These are phyloP conservation scores for Trilocha varians DNA, from an alignment of 2,888 invertebrate genomes.

Conservation along the genomic window DNA sequence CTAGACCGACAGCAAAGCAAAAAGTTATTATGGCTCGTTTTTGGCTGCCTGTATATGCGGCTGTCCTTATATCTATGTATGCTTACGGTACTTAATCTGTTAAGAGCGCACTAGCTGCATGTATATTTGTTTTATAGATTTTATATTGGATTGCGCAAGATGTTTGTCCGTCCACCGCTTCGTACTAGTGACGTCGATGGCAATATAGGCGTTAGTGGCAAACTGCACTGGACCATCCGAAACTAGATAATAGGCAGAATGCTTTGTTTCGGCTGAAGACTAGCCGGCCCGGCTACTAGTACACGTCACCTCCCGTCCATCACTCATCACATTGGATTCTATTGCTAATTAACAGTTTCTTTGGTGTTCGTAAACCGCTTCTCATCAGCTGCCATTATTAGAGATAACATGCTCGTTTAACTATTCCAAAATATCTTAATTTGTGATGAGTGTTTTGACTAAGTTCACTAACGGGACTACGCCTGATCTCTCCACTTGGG, in stretches of 20 bases:
- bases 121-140: conserved; percentile 17
- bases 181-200: background rate
- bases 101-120: conserved; percentile 57
- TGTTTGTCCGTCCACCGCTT: background rate
- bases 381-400: conserved; percentile 36
- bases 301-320: conserved; percentile 16
- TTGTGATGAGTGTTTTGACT: conserved; percentile 35
- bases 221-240: background rate
- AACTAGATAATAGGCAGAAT: background rate
- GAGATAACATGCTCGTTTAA: conserved; percentile 28
- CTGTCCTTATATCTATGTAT: conserved; percentile 71
- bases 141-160: background rate
- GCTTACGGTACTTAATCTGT: conserved; percentile 60
- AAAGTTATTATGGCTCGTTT: conserved; percentile 71
- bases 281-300: conserved; percentile 2
- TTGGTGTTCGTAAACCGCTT: conserved; percentile 27
- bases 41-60: conserved; percentile 70
- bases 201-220: background rate
- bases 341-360: conserved; percentile 5
- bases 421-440: conserved; percentile 17
- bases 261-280: background rate
- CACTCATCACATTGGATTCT: conserved; percentile 23
- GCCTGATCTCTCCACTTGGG: no score
- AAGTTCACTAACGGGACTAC: conserved; percentile 8
- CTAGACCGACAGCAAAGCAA: conserved; percentile 70